Percentiles rank a stretch among this genome's conserved stretches.
Evolutionary conservation across 2,888 invertebrate species (phyloP).

Genomic region (Aphelenchoides bicaudatus): DNA sequence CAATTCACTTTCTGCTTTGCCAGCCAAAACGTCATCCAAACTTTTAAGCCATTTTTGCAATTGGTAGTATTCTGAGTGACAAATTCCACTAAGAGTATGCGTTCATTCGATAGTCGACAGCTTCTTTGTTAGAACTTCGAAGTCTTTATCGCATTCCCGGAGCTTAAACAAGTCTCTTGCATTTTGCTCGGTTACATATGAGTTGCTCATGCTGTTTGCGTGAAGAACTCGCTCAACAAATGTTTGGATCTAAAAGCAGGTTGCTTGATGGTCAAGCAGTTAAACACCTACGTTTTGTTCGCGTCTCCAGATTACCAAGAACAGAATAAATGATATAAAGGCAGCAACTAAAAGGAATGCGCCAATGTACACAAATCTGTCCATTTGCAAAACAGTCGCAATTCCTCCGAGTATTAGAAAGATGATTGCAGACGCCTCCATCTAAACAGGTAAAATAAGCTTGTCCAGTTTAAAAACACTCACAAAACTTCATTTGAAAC

Average conservation of each 20-base stretch:
- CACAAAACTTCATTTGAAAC: no score
- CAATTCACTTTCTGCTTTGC: background rate
- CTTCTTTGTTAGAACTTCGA: background rate
- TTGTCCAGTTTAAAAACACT: no score
- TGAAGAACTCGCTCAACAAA: slow-evolving; percentile 13
- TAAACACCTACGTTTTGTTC: slow-evolving; percentile 1
- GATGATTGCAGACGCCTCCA: background rate
- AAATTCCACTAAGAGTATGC: background rate
- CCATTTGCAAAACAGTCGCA: background rate
- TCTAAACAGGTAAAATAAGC: no score
- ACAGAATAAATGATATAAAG: background rate
- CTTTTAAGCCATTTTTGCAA: slow-evolving; percentile 6
- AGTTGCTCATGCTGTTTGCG: slow-evolving; percentile 3
- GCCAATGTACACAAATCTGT: background rate
- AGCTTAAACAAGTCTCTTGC: slow-evolving; percentile 14
- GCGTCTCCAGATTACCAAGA: slow-evolving; percentile 1
- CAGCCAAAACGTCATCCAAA: background rate
- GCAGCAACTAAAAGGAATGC: slow-evolving; percentile 7
- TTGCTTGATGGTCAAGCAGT: background rate
- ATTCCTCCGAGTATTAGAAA: slow-evolving; percentile 2
- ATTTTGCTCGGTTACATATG: slow-evolving; percentile 13
- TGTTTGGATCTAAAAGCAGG: slow-evolving; percentile 3
- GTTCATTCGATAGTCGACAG: background rate
- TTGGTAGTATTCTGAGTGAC: slow-evolving; percentile 14
- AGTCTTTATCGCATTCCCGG: slow-evolving; percentile 10